Percentiles rank a stretch among this genome's conserved stretches.
phyloP scores from a whole-genome alignment of 2,797 vertebrate species.

The Antennarius maculatus region DNA sequence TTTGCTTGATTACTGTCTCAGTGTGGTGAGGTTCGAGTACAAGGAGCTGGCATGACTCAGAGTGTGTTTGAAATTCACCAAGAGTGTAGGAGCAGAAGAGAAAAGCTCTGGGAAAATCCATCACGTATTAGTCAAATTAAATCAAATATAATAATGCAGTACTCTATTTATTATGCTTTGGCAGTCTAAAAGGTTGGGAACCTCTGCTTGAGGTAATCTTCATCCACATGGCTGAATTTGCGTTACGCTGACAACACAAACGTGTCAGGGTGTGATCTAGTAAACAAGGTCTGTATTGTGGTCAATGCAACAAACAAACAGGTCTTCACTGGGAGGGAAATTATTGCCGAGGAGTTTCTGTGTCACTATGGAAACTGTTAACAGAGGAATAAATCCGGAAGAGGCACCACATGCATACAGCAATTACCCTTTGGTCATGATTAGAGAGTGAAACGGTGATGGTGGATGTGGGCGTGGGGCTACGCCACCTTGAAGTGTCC shows the following conservation, averaged over 20 bases:
- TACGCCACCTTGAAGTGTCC: slow-evolving; percentile 95
- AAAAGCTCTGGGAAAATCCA: no score
- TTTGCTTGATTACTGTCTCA: slow-evolving; percentile 43
- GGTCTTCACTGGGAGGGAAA: slow-evolving; percentile 15
- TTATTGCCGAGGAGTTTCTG: slow-evolving; percentile 29
- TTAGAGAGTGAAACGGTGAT: slow-evolving; percentile 87
- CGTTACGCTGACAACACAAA: no score
- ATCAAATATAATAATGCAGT: no score
- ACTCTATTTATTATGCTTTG: no score
- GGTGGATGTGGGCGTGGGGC: slow-evolving; percentile 80
- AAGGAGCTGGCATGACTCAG: slow-evolving; percentile 18
- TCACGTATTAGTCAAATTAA: no score
- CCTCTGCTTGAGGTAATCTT: no score
- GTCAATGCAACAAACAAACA: no score
- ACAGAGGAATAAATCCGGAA: slow-evolving; percentile 25
- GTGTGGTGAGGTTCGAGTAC: slow-evolving; percentile 25
- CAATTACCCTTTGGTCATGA: slow-evolving; percentile 50
- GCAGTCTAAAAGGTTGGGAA: no score
- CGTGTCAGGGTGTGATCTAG: no score
- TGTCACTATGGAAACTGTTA: slow-evolving; percentile 11
- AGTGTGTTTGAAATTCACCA: slow-evolving; percentile 11
- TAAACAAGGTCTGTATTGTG: no score
- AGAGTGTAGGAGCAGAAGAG: not conserved
- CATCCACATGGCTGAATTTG: no score
- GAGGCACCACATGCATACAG: slow-evolving; percentile 34